These are phyloP conservation scores for Cataglyphis livida DNA, from an alignment of 2,888 invertebrate genomes.

Conservation along the genomic window DNA sequence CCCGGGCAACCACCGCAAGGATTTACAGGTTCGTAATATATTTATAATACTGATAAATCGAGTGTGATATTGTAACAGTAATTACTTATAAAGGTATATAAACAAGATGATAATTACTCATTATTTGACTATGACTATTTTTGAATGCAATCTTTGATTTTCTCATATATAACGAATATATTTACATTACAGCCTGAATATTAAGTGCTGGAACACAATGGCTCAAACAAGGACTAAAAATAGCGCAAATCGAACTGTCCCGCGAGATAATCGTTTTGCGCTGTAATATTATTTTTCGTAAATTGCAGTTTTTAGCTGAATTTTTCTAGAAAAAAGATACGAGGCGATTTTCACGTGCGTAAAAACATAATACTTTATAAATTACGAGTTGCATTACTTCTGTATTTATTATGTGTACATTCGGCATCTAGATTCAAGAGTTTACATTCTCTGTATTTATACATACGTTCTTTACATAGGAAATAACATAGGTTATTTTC, in stretches of 20 bases:
- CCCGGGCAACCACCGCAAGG: conserved; percentile 88
- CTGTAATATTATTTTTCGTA: conserved; percentile 83
- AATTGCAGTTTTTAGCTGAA: conserved; percentile 83
- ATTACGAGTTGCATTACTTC: conserved; percentile 76
- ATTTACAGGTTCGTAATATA: conserved; percentile 79
- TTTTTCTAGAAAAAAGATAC: conserved; percentile 82
- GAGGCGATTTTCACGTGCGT: conserved; percentile 70
- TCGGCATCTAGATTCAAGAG: conserved; percentile 77
- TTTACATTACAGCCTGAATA: conserved; percentile 71
- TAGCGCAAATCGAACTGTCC: conserved; percentile 66
- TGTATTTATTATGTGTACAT: conserved; percentile 84
- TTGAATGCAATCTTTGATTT: neutral
- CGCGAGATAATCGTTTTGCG: conserved; percentile 70
- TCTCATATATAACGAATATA: neutral
- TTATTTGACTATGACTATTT: neutral
- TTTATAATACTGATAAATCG: neutral
- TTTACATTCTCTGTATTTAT: conserved; percentile 73
- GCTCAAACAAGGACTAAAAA: conserved; percentile 70
- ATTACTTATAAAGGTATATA: neutral
- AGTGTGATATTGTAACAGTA: neutral
- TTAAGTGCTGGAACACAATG: conserved; percentile 57
- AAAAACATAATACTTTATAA: conserved; percentile 73
- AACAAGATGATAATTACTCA: neutral
- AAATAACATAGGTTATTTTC: conserved; percentile 67
- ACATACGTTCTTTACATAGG: conserved; percentile 61